Percentiles rank a stretch among this genome's conserved stretches.
phyloP scores from a whole-genome alignment of 2,113 vertebrate species.

The Apaloderma vittatum region DNA sequence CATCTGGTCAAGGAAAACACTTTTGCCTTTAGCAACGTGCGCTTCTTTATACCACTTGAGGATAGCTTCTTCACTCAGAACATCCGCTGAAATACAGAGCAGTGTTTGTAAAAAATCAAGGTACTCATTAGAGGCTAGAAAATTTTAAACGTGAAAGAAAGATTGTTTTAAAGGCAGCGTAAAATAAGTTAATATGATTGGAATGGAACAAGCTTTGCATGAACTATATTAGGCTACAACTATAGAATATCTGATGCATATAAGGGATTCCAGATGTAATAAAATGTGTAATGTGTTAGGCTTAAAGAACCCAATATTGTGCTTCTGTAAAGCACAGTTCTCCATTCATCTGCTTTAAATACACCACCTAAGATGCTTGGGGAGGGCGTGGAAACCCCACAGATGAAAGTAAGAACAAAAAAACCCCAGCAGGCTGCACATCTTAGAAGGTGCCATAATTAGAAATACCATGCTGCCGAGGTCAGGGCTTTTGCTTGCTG shows the following conservation, averaged over 20 bases:
- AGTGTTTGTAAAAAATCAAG: neutral
- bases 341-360: neutral
- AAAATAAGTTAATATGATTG: neutral
- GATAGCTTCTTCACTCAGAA: constrained; percentile 92
- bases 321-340: neutral
- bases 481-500: neutral
- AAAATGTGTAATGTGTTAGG: neutral
- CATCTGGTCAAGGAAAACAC: constrained; percentile 94
- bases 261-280: neutral
- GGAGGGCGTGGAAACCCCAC: no score
- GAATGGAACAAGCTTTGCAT: neutral
- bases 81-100: constrained; percentile 85
- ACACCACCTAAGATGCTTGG: neutral
- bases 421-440: neutral
- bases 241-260: neutral
- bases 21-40: constrained; percentile 91
- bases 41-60: constrained; percentile 93
- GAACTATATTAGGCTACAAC: neutral
- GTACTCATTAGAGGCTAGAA: neutral
- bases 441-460: neutral
- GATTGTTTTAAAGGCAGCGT: neutral
- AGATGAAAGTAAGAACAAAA: no score
- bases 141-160: neutral
- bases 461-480: neutral
- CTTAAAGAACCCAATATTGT: neutral